Evolutionary conservation across 2,113 vertebrate species (phyloP), one percentile per base, ranked within the genome.

Genomic region (Willisornis vidua): DNA sequence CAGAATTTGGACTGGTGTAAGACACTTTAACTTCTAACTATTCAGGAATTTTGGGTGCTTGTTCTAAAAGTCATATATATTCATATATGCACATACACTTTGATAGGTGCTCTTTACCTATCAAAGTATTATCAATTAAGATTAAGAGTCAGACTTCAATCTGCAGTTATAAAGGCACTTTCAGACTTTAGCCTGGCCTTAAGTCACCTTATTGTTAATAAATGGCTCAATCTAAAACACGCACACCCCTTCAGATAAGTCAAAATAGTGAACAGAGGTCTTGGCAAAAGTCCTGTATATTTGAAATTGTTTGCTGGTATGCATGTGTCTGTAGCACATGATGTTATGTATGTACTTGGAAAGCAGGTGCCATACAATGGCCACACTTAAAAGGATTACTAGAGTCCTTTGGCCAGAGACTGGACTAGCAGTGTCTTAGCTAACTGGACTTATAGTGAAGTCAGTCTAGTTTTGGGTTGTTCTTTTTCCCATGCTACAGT

Each of bases 121-220:
- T 66, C 48, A 63, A 90, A 94, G 41, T 35, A 51, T 52, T 94
- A 88, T 83, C 68, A 31, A 24, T 74, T 80, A 83, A 66, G 67
- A 90, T 94, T 95, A 93, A 80, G 58, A 68, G 46, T 94, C 31
- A 75, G 39, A 90, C 71, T 89, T 92, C 71, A 91, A 46, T 67
- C 78, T 67, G 31, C 43, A 87, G 80, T 62, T 93, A 24, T 89
- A 96, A 97, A 82, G 90, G 71, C 78, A 78, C 72, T 77, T 87
- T 83, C 31, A 85, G 51, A 67, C 45, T 71, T 6, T 8, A 86
- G 5, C 33, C 43, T 88, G 68, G 73, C 87, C 92, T 92, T 86
- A 90, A 81, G 66, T 78, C 57, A 95, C 74, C 74, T 54, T 82
- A 3, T 59, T 73, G 84, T 96, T 96, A 86, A 61, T 66, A 84